These are phyloP conservation scores for Pseudomyrmex sp. DNA, from an alignment of 1,140 invertebrate genomes.

Conservation along the genomic window DNA sequence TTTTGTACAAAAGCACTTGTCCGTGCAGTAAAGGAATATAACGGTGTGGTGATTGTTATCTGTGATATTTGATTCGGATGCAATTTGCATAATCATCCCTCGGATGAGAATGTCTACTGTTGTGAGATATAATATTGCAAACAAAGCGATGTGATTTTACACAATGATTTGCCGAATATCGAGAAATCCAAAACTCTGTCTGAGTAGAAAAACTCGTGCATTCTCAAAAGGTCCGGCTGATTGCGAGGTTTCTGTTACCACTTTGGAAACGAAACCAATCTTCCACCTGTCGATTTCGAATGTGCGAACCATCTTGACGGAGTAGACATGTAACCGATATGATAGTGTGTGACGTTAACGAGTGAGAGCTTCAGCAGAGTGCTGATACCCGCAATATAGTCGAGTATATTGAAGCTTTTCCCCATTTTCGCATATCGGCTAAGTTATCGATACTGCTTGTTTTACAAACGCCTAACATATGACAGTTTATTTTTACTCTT, in stretches of 20 bases:
- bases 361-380: slow-evolving; percentile 27
- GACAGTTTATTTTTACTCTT: not conserved
- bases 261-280: slow-evolving; percentile 49
- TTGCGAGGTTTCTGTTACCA: slow-evolving; percentile 36
- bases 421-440: slow-evolving; percentile 29
- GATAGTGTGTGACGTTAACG: slow-evolving; percentile 48
- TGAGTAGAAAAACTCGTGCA: not conserved
- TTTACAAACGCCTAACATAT: slow-evolving; percentile 15
- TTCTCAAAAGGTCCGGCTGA: not conserved
- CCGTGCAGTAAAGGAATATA: not conserved
- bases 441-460: slow-evolving; percentile 28
- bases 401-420: slow-evolving; percentile 7
- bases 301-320: slow-evolving; percentile 47
- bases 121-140: not conserved
- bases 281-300: slow-evolving; percentile 44
- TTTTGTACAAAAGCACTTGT: slow-evolving; percentile 12
- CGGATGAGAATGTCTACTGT: not conserved
- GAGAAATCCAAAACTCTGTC: not conserved
- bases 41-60: not conserved
- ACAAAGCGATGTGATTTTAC: no score
- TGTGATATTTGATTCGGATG: not conserved
- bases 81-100: not conserved
- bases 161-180: not conserved
- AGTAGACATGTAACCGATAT: slow-evolving; percentile 50
- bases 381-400: slow-evolving; percentile 48